Evolutionary conservation across 1,140 invertebrate species (phyloP).

Genomic region (Ceratosolen solmsi): DNA sequence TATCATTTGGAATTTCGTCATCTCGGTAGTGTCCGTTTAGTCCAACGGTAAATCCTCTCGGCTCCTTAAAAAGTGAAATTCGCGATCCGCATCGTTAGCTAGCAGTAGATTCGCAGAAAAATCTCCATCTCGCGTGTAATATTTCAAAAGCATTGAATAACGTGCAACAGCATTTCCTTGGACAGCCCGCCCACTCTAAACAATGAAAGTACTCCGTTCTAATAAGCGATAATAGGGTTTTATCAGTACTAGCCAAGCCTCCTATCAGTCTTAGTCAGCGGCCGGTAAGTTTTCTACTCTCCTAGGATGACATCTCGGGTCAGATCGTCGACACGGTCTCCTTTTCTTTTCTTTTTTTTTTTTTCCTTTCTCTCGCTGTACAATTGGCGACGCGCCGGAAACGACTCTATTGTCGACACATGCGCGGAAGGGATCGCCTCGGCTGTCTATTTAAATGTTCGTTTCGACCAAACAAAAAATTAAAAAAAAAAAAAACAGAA

Average conservation of each 20-base stretch:
- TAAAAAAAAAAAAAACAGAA: background rate
- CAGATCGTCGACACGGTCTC: background rate
- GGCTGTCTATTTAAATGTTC: background rate
- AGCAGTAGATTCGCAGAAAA: background rate
- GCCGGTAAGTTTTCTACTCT: background rate
- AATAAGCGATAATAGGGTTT: background rate
- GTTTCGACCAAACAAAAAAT: background rate
- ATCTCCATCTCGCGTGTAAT: background rate
- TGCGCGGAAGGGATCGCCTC: background rate
- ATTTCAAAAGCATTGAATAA: background rate
- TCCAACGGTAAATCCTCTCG: no score
- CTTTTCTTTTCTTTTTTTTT: no score
- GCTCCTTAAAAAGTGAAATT: background rate
- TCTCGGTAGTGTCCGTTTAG: no score
- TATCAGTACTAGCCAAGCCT: slow-evolving; percentile 4
- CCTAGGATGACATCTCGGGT: background rate
- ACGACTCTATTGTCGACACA: slow-evolving; percentile 28
- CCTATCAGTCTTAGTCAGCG: slow-evolving; percentile 37
- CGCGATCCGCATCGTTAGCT: no score
- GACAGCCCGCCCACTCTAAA: slow-evolving; percentile 11
- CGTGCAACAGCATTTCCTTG: background rate
- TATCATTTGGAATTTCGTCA: no score
- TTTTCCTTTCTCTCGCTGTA: no score
- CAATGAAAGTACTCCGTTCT: background rate
- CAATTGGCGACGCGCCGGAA: slow-evolving; percentile 42